A percentile compares a stretch with the other conserved stretches of the same genome.
phyloP scores from a whole-genome alignment of 2,797 vertebrate genomes.

The Melanogrammus aeglefinus region DNA sequence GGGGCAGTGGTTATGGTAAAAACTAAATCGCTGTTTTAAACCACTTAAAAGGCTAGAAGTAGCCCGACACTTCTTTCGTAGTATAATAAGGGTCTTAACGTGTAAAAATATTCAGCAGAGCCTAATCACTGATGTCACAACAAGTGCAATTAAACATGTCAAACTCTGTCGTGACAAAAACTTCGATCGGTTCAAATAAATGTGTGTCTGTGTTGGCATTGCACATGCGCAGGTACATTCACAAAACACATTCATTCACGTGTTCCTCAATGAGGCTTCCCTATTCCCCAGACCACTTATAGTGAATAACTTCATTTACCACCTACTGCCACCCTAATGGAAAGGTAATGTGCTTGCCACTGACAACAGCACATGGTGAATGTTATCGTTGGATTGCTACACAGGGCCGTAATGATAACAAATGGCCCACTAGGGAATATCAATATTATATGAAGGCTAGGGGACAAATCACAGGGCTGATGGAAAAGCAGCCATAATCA shows the following conservation, averaged over 20 bases:
- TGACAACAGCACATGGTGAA: slow-evolving; percentile 26
- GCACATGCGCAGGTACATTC: background rate
- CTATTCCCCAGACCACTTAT: slow-evolving; percentile 14
- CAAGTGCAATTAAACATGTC: background rate
- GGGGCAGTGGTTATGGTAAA: too few relatives aligned
- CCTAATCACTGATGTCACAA: background rate
- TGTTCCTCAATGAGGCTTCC: background rate
- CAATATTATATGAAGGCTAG: slow-evolving; percentile 22
- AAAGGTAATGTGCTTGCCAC: slow-evolving; percentile 35
- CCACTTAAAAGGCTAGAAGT: too few relatives aligned
- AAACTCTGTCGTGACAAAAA: background rate
- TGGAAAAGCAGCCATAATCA: slow-evolving; percentile 7
- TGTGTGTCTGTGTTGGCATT: background rate
- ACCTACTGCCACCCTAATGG: slow-evolving; percentile 32
- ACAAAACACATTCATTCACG: slow-evolving; percentile 4
- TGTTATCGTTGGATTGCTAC: slow-evolving; percentile 18
- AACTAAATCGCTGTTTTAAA: too few relatives aligned
- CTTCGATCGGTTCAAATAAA: background rate
- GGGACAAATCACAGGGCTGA: slow-evolving; percentile 3
- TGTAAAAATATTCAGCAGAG: background rate
- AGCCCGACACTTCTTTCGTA: too few relatives aligned
- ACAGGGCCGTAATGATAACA: slow-evolving; percentile 34
- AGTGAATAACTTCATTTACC: slow-evolving; percentile 41
- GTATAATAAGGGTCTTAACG: background rate
- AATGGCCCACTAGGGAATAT: slow-evolving; percentile 30